phyloP scores from a whole-genome alignment of 2,113 vertebrate genomes.

The Petrocephalus zakoni region DNA sequence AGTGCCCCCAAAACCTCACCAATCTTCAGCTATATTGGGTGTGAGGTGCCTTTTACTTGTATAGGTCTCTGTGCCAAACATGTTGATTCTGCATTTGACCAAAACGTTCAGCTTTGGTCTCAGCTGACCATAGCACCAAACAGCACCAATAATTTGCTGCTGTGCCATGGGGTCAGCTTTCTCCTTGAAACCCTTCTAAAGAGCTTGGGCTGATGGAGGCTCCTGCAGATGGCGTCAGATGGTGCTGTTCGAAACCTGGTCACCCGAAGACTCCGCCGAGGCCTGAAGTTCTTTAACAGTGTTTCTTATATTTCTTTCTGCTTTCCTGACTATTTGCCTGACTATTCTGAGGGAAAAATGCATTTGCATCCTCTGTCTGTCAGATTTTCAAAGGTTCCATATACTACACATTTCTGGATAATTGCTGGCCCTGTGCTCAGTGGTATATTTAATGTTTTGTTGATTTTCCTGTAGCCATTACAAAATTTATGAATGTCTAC shows the following conservation, averaged over 20 bases:
- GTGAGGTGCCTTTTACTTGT: background rate
- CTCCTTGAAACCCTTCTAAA: background rate
- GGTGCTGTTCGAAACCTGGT: background rate
- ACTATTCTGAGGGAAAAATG: background rate
- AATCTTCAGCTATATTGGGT: background rate
- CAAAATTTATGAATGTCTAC: background rate
- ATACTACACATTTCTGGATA: background rate
- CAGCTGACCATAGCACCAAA: background rate
- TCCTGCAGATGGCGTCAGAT: background rate
- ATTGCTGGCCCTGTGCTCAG: background rate
- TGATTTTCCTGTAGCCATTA: background rate
- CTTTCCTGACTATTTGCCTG: background rate
- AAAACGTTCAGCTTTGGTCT: background rate
- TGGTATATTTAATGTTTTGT: background rate
- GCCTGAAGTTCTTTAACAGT: background rate
- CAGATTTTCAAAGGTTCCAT: background rate
- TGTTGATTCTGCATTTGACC: background rate
- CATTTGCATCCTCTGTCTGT: background rate
- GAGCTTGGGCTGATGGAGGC: background rate
- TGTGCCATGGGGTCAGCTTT: background rate
- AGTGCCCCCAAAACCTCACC: background rate
- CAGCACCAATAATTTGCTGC: background rate
- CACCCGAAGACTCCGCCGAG: background rate
- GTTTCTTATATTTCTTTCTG: background rate
- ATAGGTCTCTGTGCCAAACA: background rate